phyloP scores from a whole-genome alignment of 2,113 vertebrate genomes.

The Platichthys flesus region DNA sequence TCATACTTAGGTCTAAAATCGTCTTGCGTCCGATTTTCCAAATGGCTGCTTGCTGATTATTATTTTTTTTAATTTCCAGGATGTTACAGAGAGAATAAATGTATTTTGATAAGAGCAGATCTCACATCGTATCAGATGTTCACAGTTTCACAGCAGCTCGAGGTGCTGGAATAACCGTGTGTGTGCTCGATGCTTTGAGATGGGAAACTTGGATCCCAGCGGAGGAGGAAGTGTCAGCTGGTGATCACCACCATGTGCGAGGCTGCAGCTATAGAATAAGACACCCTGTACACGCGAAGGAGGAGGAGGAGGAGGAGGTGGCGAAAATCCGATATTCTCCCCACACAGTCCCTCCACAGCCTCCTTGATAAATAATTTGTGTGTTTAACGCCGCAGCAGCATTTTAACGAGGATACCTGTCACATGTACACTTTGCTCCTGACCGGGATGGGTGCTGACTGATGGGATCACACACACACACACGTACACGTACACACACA shows the following conservation, averaged over 20 bases:
- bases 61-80: conserved; percentile 27
- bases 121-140: conserved; percentile 51
- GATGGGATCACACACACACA: conserved; percentile 14
- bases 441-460: conserved; percentile 39
- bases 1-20: not conserved
- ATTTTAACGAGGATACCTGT: conserved; percentile 78
- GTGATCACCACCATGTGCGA: conserved; percentile 41
- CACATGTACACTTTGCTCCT: conserved; percentile 58
- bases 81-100: conserved; percentile 26
- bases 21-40: conserved; percentile 42
- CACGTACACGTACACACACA: conserved; percentile 7
- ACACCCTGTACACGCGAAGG: not conserved
- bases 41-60: conserved; percentile 36
- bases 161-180: conserved; percentile 39
- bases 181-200: conserved; percentile 24
- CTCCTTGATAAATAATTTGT: conserved; percentile 80
- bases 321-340: conserved; percentile 73
- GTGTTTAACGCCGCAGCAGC: conserved; percentile 68
- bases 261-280: conserved; percentile 46
- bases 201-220: conserved; percentile 19
- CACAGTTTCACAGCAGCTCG: conserved; percentile 39
- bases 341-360: conserved; percentile 65
- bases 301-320: conserved; percentile 29
- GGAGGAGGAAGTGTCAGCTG: conserved; percentile 40
- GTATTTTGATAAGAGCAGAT: conserved; percentile 26